Conservation (phyloP, 2,888 invertebrate genomes). For the Noctua fimbriata region DNA sequence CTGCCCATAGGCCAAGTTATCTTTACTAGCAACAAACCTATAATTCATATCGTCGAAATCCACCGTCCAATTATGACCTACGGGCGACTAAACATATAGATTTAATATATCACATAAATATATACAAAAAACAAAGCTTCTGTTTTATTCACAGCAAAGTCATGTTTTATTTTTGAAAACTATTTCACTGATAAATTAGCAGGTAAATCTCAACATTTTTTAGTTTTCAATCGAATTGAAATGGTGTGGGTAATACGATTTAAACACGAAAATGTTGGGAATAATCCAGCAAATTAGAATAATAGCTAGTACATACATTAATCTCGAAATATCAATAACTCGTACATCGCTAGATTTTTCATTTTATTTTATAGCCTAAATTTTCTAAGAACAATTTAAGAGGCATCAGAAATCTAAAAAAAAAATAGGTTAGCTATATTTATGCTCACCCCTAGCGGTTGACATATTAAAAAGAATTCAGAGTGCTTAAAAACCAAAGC, state of each 20-base stretch:
- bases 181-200: conserved; percentile 25
- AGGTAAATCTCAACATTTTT: conserved; percentile 13
- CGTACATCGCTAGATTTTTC: conserved; percentile 13
- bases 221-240: background rate
- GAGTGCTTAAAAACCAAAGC: conserved; percentile 22
- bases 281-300: conserved; percentile 5
- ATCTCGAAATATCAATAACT: conserved; percentile 36
- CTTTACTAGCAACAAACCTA: background rate
- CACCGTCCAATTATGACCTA: conserved; percentile 12
- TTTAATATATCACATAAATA: conserved; percentile 55
- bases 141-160: conserved; percentile 50
- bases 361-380: background rate
- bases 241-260: background rate
- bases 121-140: conserved; percentile 49
- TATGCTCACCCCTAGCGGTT: conserved; percentile 1
- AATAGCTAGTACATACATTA: conserved; percentile 20
- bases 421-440: conserved; percentile 12
- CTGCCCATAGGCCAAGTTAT: conserved; percentile 25
- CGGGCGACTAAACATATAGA: conserved; percentile 28
- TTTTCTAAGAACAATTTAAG: conserved; percentile 5
- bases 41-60: conserved; percentile 38
- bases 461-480: background rate
- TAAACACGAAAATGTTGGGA: conserved; percentile 16
- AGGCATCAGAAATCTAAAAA: conserved; percentile 8
- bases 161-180: conserved; percentile 32